phyloP scores from a whole-genome alignment of 2,888 invertebrate genomes.

The Agrilus cyanescens region DNA sequence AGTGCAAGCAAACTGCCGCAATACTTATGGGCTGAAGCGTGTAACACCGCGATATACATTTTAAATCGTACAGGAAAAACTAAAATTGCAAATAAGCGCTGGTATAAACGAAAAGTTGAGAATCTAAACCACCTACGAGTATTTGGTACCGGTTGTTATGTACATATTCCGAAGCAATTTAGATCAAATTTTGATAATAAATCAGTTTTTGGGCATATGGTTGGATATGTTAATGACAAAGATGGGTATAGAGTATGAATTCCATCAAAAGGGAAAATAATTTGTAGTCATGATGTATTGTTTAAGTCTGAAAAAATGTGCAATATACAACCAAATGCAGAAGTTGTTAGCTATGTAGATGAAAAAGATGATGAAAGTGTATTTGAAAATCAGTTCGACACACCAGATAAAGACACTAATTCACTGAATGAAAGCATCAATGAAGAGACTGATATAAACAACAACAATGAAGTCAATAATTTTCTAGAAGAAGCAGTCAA shows the following conservation, averaged over 20 bases:
- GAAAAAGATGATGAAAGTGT: not conserved
- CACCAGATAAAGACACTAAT: not conserved
- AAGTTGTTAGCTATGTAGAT: not conserved
- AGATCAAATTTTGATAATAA: conserved; percentile 8
- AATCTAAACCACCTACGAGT: conserved; percentile 12
- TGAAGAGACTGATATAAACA: not conserved
- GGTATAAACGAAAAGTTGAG: conserved; percentile 7
- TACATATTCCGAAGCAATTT: conserved; percentile 12
- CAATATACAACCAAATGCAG: no score
- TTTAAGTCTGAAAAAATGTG: not conserved
- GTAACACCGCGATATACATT: conserved; percentile 12
- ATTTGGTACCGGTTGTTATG: conserved; percentile 13
- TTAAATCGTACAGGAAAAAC: conserved; percentile 12
- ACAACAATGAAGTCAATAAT: no score
- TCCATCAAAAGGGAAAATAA: conserved; percentile 1
- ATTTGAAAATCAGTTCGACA: not conserved
- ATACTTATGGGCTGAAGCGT: conserved; percentile 14
- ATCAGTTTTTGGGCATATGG: conserved; percentile 3
- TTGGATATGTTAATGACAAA: conserved; percentile 7
- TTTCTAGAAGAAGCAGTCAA: no score
- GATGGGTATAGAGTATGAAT: conserved; percentile 6
- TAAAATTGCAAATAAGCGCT: conserved; percentile 6
- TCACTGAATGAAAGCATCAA: not conserved
- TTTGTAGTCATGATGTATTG: not conserved
- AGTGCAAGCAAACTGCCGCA: conserved; percentile 3